These are phyloP conservation scores for Melanotaenia pygmaea DNA, from an alignment of 2,797 vertebrate species.

Conservation along the genomic window DNA sequence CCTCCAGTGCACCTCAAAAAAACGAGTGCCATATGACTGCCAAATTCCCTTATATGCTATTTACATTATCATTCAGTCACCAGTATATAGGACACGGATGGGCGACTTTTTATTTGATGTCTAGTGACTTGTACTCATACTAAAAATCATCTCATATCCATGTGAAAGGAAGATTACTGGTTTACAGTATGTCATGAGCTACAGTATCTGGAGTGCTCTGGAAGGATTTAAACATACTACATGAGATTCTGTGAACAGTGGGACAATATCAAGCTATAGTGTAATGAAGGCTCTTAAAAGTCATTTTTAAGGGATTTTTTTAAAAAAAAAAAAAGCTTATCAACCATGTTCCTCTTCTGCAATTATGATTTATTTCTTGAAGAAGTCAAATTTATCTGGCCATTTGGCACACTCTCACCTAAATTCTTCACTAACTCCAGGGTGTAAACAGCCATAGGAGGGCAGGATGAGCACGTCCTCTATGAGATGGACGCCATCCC, in stretches of 20 bases:
- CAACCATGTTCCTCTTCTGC: slow-evolving; percentile 9
- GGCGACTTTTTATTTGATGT: slow-evolving; percentile 72
- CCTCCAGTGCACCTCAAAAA: slow-evolving; percentile 80
- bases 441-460: slow-evolving; percentile 45
- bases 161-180: slow-evolving; percentile 67
- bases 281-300: slow-evolving; percentile 15
- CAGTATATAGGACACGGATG: slow-evolving; percentile 77
- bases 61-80: slow-evolving; percentile 81
- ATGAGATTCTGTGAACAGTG: slow-evolving; percentile 35
- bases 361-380: slow-evolving; percentile 16
- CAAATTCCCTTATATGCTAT: slow-evolving; percentile 78
- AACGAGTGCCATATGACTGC: slow-evolving; percentile 74
- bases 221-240: slow-evolving; percentile 24
- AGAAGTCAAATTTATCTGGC: slow-evolving; percentile 25
- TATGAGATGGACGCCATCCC: slow-evolving; percentile 68
- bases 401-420: slow-evolving; percentile 4
- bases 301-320: slow-evolving; percentile 1
- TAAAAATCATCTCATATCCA: slow-evolving; percentile 61
- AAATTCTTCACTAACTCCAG: slow-evolving; percentile 37
- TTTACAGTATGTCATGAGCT: slow-evolving; percentile 53
- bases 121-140: slow-evolving; percentile 70
- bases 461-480: slow-evolving; percentile 54
- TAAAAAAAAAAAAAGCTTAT: slow-evolving; percentile 23
- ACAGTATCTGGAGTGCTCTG: slow-evolving; percentile 32
- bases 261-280: slow-evolving; percentile 27